A percentile compares a stretch with the other conserved stretches of the same genome.
Evolutionary conservation across 2,113 vertebrate species (phyloP).

Genomic region (Willisornis vidua): DNA sequence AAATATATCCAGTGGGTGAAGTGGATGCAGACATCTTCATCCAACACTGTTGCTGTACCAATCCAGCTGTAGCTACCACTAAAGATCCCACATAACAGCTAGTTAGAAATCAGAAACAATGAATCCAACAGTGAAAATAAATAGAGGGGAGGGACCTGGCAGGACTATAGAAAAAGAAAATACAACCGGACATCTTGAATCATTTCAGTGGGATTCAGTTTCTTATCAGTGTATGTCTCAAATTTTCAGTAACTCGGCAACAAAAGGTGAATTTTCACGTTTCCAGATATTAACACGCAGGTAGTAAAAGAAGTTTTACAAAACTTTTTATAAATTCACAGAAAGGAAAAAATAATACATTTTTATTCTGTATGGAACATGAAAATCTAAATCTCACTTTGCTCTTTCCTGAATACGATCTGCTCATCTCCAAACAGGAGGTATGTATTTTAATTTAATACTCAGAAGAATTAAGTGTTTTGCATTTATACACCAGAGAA

Average conservation of each 20-base stretch:
- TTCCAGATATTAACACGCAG: neutral
- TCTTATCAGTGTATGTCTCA: neutral
- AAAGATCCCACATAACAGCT: neutral
- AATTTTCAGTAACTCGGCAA: neutral
- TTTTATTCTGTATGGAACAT: neutral
- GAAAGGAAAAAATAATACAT: accelerated
- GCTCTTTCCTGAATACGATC: neutral
- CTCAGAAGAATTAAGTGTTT: neutral
- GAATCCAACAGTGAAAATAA: neutral
- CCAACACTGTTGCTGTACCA: neutral
- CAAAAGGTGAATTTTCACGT: neutral
- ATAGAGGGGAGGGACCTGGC: accelerated
- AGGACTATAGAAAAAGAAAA: neutral
- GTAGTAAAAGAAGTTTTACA: neutral
- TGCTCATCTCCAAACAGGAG: neutral
- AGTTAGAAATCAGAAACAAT: neutral
- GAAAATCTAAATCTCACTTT: neutral
- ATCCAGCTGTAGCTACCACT: neutral
- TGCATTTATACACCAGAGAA: neutral
- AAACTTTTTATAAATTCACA: neutral
- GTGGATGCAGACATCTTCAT: neutral
- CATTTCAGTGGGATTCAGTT: neutral
- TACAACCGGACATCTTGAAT: neutral
- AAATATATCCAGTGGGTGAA: neutral
- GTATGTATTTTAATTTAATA: neutral